Base-by-base conservation (phyloP, 2,888 invertebrate species). In the Koerneria pararmatus region DNA sequence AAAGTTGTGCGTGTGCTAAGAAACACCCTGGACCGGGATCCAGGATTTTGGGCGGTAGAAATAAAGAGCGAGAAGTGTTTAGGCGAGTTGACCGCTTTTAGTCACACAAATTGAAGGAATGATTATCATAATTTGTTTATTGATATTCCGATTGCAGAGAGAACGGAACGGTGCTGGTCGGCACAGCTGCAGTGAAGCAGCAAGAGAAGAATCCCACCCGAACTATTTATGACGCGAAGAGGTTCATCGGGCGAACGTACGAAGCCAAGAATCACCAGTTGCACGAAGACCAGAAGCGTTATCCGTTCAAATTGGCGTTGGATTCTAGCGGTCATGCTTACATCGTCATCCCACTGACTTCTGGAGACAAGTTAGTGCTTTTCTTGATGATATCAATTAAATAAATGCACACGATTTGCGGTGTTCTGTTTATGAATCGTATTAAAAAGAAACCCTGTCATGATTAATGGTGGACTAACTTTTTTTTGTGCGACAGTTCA, bases 171-270 rank as follows among this genome's bases (percentile, higher is more conserved):
- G 75, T 85, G 3, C 57, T 86, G 34, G 84, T 86, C 34, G 87
- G 87, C 2, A 84, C 85, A 59, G 80, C 83, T 60, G 87, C 87
- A 3, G 84, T 85, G 3, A 84, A 83, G 5, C 85, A 85, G 63
- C 81, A 83, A 19, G 85, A 86, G 66, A 83, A 84, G 65, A 85
- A 86, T 71, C 85, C 86, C 4, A 71, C 71, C 41, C 84, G 85
- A 68, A 86, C 86, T 0, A 78, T 87, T 57, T 87, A 86, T 74
- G 87, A 87, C 78, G 85, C 86, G 31, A 87, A 87, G 74, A 5
- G 87, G 48, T 87, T 87, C 75, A 86, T 87, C 48, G 87, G 87
- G 2, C 84, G 85, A 72, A 73, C 71, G 2, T 86, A 86, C 72
- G 80, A 72, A 11, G 59, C 54, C 3, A 67, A 78, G 31, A 76